Evolutionary conservation across 2,888 invertebrate species (phyloP).

Genomic region (Eremobia ochroleuca): DNA sequence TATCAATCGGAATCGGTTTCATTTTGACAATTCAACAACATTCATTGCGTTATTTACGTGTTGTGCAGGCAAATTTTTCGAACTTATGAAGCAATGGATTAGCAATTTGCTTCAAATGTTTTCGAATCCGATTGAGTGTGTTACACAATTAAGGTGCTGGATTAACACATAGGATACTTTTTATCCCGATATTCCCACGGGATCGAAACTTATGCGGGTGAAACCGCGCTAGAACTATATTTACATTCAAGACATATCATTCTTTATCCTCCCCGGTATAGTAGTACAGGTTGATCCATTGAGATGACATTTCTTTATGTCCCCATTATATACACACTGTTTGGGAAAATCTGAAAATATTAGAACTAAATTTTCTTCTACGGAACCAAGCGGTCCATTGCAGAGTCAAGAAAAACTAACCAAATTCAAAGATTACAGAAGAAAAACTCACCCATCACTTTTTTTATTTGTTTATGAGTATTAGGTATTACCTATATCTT

Average conservation of each 20-base stretch:
- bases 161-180: no score
- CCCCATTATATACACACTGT: neutral
- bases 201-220: no score
- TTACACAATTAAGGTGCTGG: no score
- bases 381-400: neutral
- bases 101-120: no score
- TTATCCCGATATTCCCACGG: no score
- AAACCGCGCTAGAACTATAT: neutral
- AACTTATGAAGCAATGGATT: no score
- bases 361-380: neutral
- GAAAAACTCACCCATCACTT: neutral
- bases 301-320: neutral
- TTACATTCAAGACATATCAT: neutral
- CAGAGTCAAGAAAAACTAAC: neutral
- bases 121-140: no score
- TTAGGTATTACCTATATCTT: neutral
- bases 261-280: neutral
- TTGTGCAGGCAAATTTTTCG: no score
- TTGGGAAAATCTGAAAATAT: neutral
- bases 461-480: constrained; percentile 6
- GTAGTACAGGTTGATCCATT: neutral
- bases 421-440: neutral
- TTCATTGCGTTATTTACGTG: no score
- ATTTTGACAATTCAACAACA: no score
- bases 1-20: no score